Evolutionary conservation across 2,888 invertebrate species (phyloP), one percentile per base, ranked within the genome.

Genomic region (Cantharis rufa): DNA sequence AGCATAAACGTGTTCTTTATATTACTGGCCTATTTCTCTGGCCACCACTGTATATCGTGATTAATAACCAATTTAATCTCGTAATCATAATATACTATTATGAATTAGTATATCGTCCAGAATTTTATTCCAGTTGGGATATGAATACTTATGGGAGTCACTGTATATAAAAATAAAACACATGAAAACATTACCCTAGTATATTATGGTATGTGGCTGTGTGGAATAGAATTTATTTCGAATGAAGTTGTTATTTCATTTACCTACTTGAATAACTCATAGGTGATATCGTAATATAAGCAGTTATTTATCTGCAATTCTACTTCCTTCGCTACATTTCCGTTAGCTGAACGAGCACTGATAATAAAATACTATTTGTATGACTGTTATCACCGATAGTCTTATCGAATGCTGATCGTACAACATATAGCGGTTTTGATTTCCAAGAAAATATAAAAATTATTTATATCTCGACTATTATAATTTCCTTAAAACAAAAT

Each of bases 351-450:
- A 72, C 77, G 71, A 74, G 71, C 77, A 72, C 71, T 75, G 82
- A 82, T 82, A 80, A 80, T 79, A 76, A 74, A 77, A 81, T 81
- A n/a, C n/a, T n/a, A 81, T 80, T 82, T 80, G 78, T 78, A 74
- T 63, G 71, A 76, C 71, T 70, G 71, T 82, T 82, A 82, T 82
- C 82, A 82, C 79, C 79, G 77, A 70, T 74, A 76, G 74, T 77
- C 70, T 79, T 81, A 78, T 78, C 78, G 66, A 72, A 70, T 64
- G 73, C 77, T 77, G 74, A 77, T 77, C 77, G 71, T 15, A 66
- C 48, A 18, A n/a, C 63, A 13, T 70, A 21, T 18, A 18, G 73
- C 32, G 70, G 73, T 70, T 72, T 69, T 72, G 61, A 63, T 61
- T 76, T 72, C 76, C 70, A 15, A 68, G 69, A 69, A 72, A 69